Evolutionary conservation across 2,888 invertebrate species (phyloP).

Genomic region (Drosophila cyrtoloma): DNA sequence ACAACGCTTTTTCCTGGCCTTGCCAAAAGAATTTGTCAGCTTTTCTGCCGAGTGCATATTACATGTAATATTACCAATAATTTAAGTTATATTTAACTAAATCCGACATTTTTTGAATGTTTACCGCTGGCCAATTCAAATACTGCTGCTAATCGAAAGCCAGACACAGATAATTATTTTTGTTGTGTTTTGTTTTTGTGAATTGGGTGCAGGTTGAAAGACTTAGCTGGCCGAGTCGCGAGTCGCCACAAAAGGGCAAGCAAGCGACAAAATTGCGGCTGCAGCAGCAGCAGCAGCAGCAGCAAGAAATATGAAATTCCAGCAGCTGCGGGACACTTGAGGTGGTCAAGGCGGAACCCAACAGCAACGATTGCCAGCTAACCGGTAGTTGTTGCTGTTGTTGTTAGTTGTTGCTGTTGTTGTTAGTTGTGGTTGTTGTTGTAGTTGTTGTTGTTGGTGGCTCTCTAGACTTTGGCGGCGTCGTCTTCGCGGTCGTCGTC

Average conservation of each 20-base stretch:
- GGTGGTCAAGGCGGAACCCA: conserved; percentile 55
- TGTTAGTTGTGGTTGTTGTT: conserved; percentile 32
- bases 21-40: background rate
- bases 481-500: conserved; percentile 58
- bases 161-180: conserved; percentile 45
- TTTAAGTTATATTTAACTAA: background rate
- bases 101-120: background rate
- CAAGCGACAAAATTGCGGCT: conserved; percentile 20
- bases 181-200: conserved; percentile 8
- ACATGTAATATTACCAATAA: background rate
- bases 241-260: conserved; percentile 63
- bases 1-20: background rate
- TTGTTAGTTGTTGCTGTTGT: conserved; percentile 53
- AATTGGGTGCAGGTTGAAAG: conserved; percentile 56
- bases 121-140: conserved; percentile 37
- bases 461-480: conserved; percentile 62
- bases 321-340: conserved; percentile 60
- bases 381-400: conserved; percentile 65
- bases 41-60: background rate
- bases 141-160: conserved; percentile 48
- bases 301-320: conserved; percentile 69
- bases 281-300: conserved; percentile 22
- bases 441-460: conserved; percentile 34
- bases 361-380: conserved; percentile 46
- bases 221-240: conserved; percentile 21